Percentiles rank a stretch among this genome's conserved stretches.
Conservation (phyloP, 1,140 invertebrate genomes). For the Scaptomyza pallida region DNA sequence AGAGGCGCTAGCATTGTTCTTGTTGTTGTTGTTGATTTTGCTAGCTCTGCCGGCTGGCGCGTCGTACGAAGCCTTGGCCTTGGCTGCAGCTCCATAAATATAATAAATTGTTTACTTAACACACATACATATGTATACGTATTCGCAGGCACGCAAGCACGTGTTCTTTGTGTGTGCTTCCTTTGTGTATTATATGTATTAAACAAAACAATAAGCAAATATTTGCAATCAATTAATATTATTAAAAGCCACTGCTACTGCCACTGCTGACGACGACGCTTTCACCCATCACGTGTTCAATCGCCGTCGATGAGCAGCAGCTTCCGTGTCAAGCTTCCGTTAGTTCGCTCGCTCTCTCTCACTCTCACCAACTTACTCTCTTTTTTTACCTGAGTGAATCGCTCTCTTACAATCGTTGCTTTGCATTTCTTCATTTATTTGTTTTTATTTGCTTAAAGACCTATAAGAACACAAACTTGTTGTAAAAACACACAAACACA, state of each 20-base stretch:
- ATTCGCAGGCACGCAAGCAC: not conserved
- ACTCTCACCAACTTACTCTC: slow-evolving; percentile 1
- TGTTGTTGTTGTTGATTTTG: not conserved
- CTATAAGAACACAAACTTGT: not conserved
- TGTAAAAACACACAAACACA: not conserved
- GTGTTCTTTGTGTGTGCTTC: slow-evolving; percentile 4
- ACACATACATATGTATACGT: too few relatives aligned
- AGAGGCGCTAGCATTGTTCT: slow-evolving; percentile 46
- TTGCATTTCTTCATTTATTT: not conserved
- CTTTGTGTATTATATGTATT: not conserved
- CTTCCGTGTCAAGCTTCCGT: slow-evolving; percentile 44
- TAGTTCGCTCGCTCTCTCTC: not conserved
- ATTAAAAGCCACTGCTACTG: slow-evolving; percentile 12
- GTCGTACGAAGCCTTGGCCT: slow-evolving; percentile 43
- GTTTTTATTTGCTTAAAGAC: not conserved
- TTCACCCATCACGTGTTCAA: slow-evolving; percentile 50
- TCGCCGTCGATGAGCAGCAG: slow-evolving; percentile 40
- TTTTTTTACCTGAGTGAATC: not conserved
- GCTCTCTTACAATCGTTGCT: not conserved
- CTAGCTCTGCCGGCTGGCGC: slow-evolving; percentile 7
- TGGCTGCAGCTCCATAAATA: slow-evolving; percentile 36
- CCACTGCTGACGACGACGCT: slow-evolving; percentile 16
- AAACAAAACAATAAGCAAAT: slow-evolving; percentile 19
- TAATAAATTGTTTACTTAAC: slow-evolving; percentile 31
- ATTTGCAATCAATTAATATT: slow-evolving; percentile 37